These are phyloP conservation scores for Pelecanoides urinatrix DNA, from an alignment of 2,113 vertebrate genomes.

Conservation along the genomic window DNA sequence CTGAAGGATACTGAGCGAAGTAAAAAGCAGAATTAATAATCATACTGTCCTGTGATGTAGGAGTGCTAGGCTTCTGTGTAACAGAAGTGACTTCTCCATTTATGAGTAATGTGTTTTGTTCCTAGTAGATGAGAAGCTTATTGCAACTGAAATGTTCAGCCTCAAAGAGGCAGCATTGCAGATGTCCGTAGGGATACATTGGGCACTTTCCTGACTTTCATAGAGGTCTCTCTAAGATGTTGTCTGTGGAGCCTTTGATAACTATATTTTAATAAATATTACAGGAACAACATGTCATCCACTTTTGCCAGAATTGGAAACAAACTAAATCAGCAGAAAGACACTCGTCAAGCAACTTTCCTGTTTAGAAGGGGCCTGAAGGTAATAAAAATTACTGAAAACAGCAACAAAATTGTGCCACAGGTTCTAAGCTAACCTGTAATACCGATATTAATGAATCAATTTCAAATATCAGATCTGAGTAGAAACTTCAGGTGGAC, in stretches of 20 bases:
- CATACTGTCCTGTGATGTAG: background rate
- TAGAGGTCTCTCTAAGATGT: background rate
- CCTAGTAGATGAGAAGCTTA: background rate
- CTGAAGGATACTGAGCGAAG: background rate
- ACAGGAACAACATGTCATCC: slow-evolving; percentile 71
- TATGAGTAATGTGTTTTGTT: background rate
- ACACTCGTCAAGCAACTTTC: slow-evolving; percentile 92
- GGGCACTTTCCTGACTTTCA: background rate
- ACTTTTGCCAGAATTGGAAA: slow-evolving; percentile 74
- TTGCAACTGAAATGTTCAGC: background rate
- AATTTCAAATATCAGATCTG: background rate
- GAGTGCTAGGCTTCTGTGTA: background rate
- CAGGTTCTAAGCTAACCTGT: background rate
- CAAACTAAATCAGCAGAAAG: slow-evolving; percentile 83
- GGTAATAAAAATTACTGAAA: slow-evolving; percentile 66
- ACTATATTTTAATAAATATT: slow-evolving; percentile 11
- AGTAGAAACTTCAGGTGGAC: background rate
- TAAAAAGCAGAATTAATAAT: background rate
- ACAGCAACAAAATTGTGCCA: background rate
- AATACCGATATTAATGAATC: background rate
- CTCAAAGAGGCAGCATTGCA: background rate
- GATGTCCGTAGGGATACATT: background rate
- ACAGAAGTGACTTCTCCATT: background rate
- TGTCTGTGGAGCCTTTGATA: background rate
- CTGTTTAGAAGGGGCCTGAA: slow-evolving; percentile 91